A percentile compares a stretch with the other conserved stretches of the same genome.
phyloP scores from a whole-genome alignment of 1,140 invertebrate species.

The Bombus huntii region DNA sequence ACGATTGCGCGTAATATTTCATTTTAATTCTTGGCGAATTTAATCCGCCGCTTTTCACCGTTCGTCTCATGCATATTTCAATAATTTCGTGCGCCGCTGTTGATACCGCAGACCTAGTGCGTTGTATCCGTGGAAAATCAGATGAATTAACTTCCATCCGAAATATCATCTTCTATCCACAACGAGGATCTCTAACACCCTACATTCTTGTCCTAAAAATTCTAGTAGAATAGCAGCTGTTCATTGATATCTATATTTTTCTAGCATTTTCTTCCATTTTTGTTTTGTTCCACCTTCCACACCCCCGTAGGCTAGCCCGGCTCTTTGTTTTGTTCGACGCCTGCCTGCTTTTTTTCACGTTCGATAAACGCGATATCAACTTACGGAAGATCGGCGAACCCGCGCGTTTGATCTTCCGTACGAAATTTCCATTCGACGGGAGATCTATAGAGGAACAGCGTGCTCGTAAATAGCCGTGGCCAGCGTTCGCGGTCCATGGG shows the following conservation, averaged over 20 bases:
- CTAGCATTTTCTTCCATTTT: neutral
- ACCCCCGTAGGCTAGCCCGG: neutral
- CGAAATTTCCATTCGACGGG: conserved; percentile 32
- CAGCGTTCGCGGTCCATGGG: neutral
- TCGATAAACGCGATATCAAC: conserved; percentile 38
- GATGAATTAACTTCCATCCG: conserved; percentile 15
- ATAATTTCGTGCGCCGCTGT: conserved; percentile 35
- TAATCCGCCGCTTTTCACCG: conserved; percentile 43
- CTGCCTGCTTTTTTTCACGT: conserved; percentile 1
- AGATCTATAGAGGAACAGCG: neutral
- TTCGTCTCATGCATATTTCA: conserved; percentile 46
- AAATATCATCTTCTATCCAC: neutral
- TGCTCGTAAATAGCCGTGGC: conserved; percentile 11
- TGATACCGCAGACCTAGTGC: conserved; percentile 21
- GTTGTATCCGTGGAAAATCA: conserved; percentile 18
- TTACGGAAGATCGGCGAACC: conserved; percentile 15
- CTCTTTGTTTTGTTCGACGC: conserved; percentile 8
- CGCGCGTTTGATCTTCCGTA: conserved; percentile 36
- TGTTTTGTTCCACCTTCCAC: neutral
- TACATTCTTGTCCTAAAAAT: neutral
- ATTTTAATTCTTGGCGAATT: conserved; percentile 41
- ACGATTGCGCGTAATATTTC: conserved; percentile 27
- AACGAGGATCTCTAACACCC: no score
- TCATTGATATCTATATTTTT: neutral
- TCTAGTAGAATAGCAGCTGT: no score